Conservation (phyloP, 2,797 vertebrate species). For the Saxicola maurus region DNA sequence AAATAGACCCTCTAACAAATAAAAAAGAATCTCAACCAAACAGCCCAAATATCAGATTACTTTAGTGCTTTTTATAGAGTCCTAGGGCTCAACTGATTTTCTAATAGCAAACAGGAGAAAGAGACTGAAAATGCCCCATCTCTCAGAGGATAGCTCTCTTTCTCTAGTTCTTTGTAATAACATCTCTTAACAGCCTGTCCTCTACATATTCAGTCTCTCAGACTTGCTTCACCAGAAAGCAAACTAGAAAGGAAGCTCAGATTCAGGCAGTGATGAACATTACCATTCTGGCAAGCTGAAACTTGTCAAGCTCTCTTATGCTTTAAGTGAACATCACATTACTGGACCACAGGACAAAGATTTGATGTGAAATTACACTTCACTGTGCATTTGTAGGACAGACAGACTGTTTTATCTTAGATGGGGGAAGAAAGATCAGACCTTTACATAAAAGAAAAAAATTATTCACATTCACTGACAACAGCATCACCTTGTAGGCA, state of each 20-base stretch:
- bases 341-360: not conserved
- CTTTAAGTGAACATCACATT: slow-evolving; percentile 24
- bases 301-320: slow-evolving; percentile 41
- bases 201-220: not conserved
- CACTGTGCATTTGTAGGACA: slow-evolving; percentile 43
- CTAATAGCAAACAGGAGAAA: not conserved
- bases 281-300: slow-evolving; percentile 44
- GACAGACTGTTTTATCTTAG: slow-evolving; percentile 22
- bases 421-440: slow-evolving; percentile 9
- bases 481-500: not conserved
- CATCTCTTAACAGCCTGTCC: not conserved
- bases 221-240: not conserved
- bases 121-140: not conserved
- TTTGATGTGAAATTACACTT: slow-evolving; percentile 52
- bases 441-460: slow-evolving; percentile 3
- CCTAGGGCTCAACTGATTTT: not conserved
- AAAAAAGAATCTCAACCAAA: not conserved
- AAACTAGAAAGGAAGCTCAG: slow-evolving; percentile 7
- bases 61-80: not conserved
- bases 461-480: slow-evolving; percentile 14
- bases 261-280: slow-evolving; percentile 48
- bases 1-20: not conserved
- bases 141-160: not conserved
- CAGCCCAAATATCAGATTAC: not conserved
- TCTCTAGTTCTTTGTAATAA: not conserved